Conservation (phyloP, 2,797 vertebrate genomes). For the Eulemur coronatus region DNA sequence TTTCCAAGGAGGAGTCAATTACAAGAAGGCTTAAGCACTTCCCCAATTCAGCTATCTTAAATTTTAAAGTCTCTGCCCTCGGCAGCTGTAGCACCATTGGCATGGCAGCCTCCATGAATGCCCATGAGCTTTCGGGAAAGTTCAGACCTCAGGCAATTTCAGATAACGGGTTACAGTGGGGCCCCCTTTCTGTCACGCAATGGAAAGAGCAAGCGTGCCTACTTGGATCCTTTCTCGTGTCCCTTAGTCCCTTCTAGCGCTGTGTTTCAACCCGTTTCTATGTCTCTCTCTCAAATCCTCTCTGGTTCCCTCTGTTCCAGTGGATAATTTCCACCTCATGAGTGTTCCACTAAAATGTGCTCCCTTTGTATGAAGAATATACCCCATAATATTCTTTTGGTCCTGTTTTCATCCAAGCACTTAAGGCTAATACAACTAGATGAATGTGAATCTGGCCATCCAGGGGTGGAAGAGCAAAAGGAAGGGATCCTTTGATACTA, state of each 20-base stretch:
- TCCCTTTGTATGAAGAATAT: neutral
- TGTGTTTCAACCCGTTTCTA: neutral
- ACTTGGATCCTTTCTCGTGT: neutral
- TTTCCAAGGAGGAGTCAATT: conserved; percentile 16
- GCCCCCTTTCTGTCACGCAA: neutral
- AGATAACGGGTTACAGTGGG: neutral
- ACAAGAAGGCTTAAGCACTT: neutral
- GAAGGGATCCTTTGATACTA: neutral
- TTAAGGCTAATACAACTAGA: neutral
- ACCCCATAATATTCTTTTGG: neutral
- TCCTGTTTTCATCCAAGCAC: neutral
- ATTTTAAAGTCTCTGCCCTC: neutral
- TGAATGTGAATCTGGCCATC: neutral
- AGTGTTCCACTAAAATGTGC: neutral
- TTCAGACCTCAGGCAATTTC: neutral
- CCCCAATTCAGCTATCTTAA: neutral
- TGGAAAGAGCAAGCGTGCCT: neutral
- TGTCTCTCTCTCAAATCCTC: neutral
- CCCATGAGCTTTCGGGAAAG: neutral
- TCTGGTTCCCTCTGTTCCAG: neutral
- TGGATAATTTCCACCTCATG: neutral
- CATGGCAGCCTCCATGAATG: neutral
- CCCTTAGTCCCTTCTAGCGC: neutral
- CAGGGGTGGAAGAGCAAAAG: neutral
- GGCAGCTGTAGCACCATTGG: neutral